Conservation (phyloP, 2,797 vertebrate genomes). For the Rhynchonycteris naso region DNA sequence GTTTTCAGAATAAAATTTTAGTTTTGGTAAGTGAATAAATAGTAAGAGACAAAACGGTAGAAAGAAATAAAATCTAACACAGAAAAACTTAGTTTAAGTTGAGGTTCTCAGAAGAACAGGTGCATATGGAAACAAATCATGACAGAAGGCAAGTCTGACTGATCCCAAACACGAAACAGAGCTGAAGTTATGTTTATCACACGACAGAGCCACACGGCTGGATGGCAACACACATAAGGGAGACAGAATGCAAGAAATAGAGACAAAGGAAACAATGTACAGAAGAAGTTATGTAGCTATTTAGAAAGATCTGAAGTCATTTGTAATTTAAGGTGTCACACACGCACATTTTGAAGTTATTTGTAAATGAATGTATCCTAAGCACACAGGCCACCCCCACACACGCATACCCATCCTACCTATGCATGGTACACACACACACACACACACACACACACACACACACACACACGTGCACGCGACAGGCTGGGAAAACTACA, state of each 20-base stretch:
- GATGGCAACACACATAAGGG: not conserved
- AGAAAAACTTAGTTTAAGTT: not conserved
- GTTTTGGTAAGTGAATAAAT: conserved; percentile 1
- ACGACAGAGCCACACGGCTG: not conserved
- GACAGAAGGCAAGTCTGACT: not conserved
- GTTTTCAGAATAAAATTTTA: conserved; percentile 31
- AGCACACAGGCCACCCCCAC: not conserved
- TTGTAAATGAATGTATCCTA: not conserved
- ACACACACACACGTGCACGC: not conserved
- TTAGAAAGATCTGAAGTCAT: not conserved
- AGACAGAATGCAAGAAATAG: not conserved
- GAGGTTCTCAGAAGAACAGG: not conserved
- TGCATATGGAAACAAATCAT: not conserved
- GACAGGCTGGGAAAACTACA: not conserved
- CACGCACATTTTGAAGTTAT: not conserved
- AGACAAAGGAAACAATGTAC: not conserved
- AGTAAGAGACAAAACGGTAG: not conserved
- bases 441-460: not conserved
- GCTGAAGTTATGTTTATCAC: not conserved
- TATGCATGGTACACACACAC: not conserved
- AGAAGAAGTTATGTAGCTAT: not conserved
- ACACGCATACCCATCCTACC: not conserved
- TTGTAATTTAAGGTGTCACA: not conserved
- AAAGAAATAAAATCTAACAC: not conserved
- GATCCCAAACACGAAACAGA: not conserved